Percentiles rank a stretch among this genome's conserved stretches.
phyloP scores from a whole-genome alignment of 2,113 vertebrate genomes.

The Chaetodon trifascialis region DNA sequence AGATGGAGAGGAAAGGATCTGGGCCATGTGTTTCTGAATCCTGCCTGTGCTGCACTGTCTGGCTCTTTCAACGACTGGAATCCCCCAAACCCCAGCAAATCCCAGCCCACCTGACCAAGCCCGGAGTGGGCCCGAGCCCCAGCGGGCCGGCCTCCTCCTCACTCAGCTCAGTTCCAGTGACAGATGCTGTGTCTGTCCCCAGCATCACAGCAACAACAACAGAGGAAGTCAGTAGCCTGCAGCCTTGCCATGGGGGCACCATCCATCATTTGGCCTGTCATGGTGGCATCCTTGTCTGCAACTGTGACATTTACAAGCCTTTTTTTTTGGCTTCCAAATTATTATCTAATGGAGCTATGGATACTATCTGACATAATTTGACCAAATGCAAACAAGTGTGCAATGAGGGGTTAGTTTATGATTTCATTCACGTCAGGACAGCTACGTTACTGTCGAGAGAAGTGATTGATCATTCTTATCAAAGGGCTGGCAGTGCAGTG shows the following conservation, averaged over 20 bases:
- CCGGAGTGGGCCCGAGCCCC: constrained; percentile 37
- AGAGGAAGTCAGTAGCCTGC: constrained; percentile 69
- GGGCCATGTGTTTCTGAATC: constrained; percentile 41
- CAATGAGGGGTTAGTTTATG: constrained; percentile 21
- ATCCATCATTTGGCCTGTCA: constrained; percentile 72
- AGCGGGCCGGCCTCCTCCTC: constrained; percentile 30
- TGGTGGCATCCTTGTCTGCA: constrained; percentile 53
- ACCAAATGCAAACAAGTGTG: constrained; percentile 19
- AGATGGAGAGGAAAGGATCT: constrained; percentile 39
- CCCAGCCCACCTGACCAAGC: constrained; percentile 49
- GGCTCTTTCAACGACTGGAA: constrained; percentile 31
- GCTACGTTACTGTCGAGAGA: constrained; percentile 42
- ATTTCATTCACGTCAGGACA: constrained; percentile 31
- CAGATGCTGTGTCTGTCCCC: constrained; percentile 71
- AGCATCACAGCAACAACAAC: constrained; percentile 69
- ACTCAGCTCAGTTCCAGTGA: constrained; percentile 58
- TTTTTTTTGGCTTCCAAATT: background rate
- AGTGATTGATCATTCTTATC: constrained; percentile 57
- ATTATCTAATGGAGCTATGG: constrained; percentile 13
- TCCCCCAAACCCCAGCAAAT: constrained; percentile 12
- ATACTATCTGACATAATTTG: background rate
- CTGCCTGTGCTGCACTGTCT: constrained; percentile 2
- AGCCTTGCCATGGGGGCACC: constrained; percentile 69
- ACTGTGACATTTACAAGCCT: constrained; percentile 24
- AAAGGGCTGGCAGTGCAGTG: constrained; percentile 21